Base-by-base conservation (phyloP, 2,888 invertebrate species). In the Phorcus lineatus region DNA sequence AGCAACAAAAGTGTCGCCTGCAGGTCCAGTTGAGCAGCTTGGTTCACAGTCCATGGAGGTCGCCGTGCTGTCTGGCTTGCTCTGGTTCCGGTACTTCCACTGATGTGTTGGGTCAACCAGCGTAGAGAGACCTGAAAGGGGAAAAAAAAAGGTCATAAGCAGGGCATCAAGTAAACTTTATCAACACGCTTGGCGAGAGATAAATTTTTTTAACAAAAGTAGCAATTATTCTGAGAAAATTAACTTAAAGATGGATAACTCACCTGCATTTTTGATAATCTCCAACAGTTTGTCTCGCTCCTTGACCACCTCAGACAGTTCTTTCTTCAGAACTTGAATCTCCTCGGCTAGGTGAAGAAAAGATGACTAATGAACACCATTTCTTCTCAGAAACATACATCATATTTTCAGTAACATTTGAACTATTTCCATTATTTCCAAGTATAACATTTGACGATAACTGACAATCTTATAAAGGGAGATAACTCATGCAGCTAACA, bases 181-280 rank as follows among this genome's bases (percentile, higher is more conserved):
- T 19, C n/a, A 4, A 19, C 36, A 36, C 7, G 36, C 7, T 2
- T 36, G 7, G 36, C 7, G 2, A 36, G 36, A 4, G 36, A 36
- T 36, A 36, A 2, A 36, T n/a, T n/a, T n/a, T n/a, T n/a, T n/a
- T n/a, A n/a, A n/a, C n/a, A n/a, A n/a, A n/a, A n/a, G n/a, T n/a
- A n/a, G n/a, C n/a, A n/a, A n/a, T n/a, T n/a, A n/a, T n/a, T n/a
- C n/a, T n/a, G n/a, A n/a, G n/a, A 62, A 54, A 76, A 24, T 22
- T 28, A 17, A 13, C 1, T 28, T 7, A n/a, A 54, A 19, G 19
- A 19, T 9, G 4, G n/a, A 2, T 17, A n/a, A 86, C 77, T 77
- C 86, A 87, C 92, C 92, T 78, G 91, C 89, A 79, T 85, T 86
- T 82, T 90, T 88, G 28, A 92, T 83, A 52, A 91, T 86, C n/a